Base-by-base conservation (phyloP, 1,140 invertebrate species). In the Pachypeltis micranthus region DNA sequence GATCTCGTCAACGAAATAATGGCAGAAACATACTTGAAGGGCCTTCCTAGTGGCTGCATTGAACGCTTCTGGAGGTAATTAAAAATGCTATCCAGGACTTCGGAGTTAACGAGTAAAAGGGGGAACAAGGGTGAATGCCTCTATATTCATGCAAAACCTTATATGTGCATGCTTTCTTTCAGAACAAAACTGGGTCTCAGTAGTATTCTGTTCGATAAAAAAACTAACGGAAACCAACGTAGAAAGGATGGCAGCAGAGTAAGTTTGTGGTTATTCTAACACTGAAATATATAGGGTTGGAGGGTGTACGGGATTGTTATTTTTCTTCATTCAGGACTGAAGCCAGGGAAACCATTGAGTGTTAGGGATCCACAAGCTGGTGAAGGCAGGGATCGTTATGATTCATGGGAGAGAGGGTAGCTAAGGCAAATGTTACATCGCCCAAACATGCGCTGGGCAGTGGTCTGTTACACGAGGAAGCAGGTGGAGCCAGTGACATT, bases 391-490 rank as follows among this genome's bases (percentile, higher is more conserved):
- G n/a, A 39, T 10, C 31, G 31, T 7, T 16, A 10, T 39, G 16
- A 39, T 39, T 39, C 7, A 39, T 16, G 16, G 31, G 31, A 10
- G 31, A 16, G 19, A 4, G 47, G 47, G 21, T 51, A 51, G 47
- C 47, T 16, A 51, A 51, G 47, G 47, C 47, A 51, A 16, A 39
- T 51, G 23, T n/a, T 51, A 51, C 47, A 51, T 14, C 47, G 47
- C 47, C 23, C 47, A 21, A 10, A 51, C 47, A 51, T 51, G 47
- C 47, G 47, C 47, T 14, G 10, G 47, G 47, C 47, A 10, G 47
- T n/a, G n/a, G n/a, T n/a, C n/a, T n/a, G n/a, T n/a, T n/a, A n/a
- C n/a, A n/a, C n/a, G n/a, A n/a, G n/a, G n/a, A n/a, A n/a, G n/a
- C n/a, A n/a, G n/a, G n/a, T n/a, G n/a, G n/a, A n/a, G n/a, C n/a